These are phyloP conservation scores for Pantherophis vulpinus DNA, from an alignment of 2,797 vertebrate genomes.

Conservation along the genomic window DNA sequence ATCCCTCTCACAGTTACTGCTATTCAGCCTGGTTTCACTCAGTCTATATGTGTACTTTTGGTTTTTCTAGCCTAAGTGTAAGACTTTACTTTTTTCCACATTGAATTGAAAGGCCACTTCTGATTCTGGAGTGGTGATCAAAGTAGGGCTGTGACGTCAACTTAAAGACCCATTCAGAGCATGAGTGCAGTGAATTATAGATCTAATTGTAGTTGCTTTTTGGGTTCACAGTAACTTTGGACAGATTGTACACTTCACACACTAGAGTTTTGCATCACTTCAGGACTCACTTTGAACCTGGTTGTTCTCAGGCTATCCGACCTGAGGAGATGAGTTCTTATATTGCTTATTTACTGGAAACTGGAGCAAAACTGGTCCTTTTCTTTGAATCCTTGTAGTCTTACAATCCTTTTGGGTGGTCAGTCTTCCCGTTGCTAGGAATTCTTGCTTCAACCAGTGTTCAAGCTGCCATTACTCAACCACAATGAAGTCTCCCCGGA, in stretches of 20 bases:
- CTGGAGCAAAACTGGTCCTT: neutral
- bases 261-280: neutral
- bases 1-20: too few species aligned
- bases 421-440: neutral
- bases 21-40: too few species aligned
- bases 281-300: neutral
- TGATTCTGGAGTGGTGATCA: neutral
- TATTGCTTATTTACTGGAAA: neutral
- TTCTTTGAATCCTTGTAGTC: neutral
- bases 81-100: too few species aligned
- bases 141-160: neutral
- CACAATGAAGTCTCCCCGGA: neutral
- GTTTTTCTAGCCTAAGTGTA: too few species aligned
- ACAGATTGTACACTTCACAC: neutral
- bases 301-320: neutral
- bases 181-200: neutral
- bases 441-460: neutral
- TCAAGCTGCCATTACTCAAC: neutral
- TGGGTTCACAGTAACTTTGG: neutral
- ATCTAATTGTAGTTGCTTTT: neutral
- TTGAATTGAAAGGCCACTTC: neutral
- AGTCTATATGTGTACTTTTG: too few species aligned
- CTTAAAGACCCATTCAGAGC: neutral
- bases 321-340: neutral
- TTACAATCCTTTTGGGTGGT: neutral